Conservation (phyloP, 2,113 vertebrate species). For the Glaucomys volans region DNA sequence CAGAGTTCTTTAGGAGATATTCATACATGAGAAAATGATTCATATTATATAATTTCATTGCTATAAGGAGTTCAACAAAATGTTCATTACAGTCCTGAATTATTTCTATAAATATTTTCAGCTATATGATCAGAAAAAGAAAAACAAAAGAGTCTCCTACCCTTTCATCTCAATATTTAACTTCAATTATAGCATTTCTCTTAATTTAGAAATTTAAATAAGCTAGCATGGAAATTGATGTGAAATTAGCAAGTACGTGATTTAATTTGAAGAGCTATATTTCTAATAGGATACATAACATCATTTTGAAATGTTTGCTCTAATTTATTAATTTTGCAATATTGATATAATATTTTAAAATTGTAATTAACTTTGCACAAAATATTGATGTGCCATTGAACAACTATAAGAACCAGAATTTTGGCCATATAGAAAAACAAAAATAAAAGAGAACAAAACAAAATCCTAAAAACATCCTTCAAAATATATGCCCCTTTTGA, state of each 20-base stretch:
- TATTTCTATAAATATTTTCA: neutral
- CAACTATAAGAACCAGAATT: neutral
- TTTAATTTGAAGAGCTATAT: neutral
- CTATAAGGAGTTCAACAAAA: neutral
- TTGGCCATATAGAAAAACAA: neutral
- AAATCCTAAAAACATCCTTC: neutral
- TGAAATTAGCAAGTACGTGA: neutral
- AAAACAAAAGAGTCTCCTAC: neutral
- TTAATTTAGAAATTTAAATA: neutral
- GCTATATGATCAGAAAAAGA: neutral
- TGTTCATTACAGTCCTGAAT: neutral
- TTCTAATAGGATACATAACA: neutral
- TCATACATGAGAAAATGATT: neutral
- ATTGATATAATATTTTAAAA: neutral
- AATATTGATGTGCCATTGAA: neutral
- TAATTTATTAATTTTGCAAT: constrained; percentile 3
- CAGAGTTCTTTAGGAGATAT: neutral
- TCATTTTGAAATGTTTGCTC: neutral
- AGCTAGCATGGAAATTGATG: neutral
- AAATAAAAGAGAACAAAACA: neutral
- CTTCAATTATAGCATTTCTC: neutral
- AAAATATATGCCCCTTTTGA: neutral
- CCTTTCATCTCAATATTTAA: neutral
- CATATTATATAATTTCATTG: neutral
- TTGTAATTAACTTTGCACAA: neutral